A percentile compares a stretch with the other conserved stretches of the same genome.
Evolutionary conservation across 2,797 vertebrate species (phyloP).

Genomic region (Phalanger gymnotis): DNA sequence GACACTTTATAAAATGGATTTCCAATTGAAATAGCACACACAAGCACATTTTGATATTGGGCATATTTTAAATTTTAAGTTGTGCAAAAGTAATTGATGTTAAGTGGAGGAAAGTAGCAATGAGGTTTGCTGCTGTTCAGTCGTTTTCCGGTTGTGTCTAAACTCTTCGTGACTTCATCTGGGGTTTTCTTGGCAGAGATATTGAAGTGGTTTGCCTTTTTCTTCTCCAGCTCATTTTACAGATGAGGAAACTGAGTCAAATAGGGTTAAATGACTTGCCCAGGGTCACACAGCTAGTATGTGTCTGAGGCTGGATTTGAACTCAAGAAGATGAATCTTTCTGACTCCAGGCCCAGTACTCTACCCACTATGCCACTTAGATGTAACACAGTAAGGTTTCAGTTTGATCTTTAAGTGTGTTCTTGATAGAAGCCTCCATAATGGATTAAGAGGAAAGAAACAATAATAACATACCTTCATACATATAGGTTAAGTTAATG

Average conservation of each 20-base stretch:
- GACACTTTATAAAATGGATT: background rate
- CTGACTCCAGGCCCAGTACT: background rate
- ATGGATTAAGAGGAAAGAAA: slow-evolving; percentile 9
- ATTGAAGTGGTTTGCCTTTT: background rate
- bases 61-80: background rate
- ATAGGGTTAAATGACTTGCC: background rate
- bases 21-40: background rate
- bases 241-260: background rate
- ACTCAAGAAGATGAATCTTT: too few species aligned
- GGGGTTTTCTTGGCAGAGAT: background rate
- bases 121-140: background rate
- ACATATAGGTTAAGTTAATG: background rate
- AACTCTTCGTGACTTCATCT: background rate
- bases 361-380: background rate
- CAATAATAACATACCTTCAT: background rate
- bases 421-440: background rate
- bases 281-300: background rate
- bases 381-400: background rate
- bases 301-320: background rate
- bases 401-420: background rate
- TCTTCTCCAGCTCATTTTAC: background rate
- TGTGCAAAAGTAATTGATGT: background rate
- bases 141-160: background rate
- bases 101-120: background rate
- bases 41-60: background rate